phyloP scores from a whole-genome alignment of 2,888 invertebrate genomes.

The Orchestes rusci region DNA sequence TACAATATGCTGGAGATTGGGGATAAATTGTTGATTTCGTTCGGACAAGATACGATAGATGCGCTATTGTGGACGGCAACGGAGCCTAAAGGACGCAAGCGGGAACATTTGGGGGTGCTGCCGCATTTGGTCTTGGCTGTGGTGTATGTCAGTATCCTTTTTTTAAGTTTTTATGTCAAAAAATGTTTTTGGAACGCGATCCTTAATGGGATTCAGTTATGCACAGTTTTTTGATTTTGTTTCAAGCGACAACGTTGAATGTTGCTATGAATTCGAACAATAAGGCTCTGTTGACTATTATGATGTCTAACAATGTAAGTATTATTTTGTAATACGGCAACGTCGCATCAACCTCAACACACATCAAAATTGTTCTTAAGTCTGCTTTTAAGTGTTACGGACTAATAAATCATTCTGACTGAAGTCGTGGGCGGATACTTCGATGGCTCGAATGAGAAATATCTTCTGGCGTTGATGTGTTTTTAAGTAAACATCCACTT shows the following conservation, averaged over 20 bases:
- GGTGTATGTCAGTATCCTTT: conserved; percentile 92
- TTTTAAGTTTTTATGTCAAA: not conserved
- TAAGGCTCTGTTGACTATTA: conserved; percentile 93
- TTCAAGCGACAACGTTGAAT: conserved; percentile 96
- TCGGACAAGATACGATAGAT: conserved; percentile 97
- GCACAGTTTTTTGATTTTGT: conserved; percentile 82
- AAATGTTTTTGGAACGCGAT: not conserved
- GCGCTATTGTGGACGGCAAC: conserved; percentile 98
- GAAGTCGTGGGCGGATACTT: no score
- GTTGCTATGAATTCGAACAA: conserved; percentile 99
- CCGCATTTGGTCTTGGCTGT: conserved; percentile 89
- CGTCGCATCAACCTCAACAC: no score
- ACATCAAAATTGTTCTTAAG: no score
- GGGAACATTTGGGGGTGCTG: conserved; percentile 78
- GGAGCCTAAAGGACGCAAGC: conserved; percentile 77
- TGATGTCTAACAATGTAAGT: conserved; percentile 99
- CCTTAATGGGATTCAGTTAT: conserved; percentile 50
- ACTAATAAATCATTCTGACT: no score
- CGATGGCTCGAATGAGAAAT: no score
- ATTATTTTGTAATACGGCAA: conserved; percentile 11
- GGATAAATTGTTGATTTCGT: conserved; percentile 90
- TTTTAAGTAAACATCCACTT: no score
- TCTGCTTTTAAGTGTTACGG: no score
- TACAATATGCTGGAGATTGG: conserved; percentile 99
- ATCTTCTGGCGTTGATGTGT: no score